Evolutionary conservation across 92 coral and sea anemone genomes (phyloP), one percentile per base, ranked within the genome.

Genomic region (Parazoanthus swiftii): DNA sequence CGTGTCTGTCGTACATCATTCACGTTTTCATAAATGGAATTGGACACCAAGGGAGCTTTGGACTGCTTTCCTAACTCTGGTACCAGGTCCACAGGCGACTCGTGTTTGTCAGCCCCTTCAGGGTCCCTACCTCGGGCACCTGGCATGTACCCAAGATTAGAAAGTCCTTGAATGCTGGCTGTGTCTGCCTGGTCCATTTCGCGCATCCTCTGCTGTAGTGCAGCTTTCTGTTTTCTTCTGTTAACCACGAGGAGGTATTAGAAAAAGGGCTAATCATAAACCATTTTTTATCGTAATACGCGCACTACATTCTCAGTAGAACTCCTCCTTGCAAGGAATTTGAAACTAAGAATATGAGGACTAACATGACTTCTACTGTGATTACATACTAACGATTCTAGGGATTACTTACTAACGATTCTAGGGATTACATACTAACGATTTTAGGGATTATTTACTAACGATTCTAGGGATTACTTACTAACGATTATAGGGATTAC

Each of bases 141-240:
- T 8, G 36, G 65, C 81, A 44, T 20, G 81, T 78, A 78, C 58
- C 81, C 81, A 78, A 42, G 21, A 25, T 78, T 78, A 3, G 59
- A 37, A 21, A 78, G 10, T 2, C 81, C 81, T 38, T 78, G 81
- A 78, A 78, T 78, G 38, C 81, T 78, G 58, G 36, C 81, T 44
- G 81, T 78, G 38, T 78, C 81, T 25, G 29, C 58, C 16, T 43
- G 58, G 15, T 78, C 81, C 15, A 78, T 44, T 7, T 78, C 81
- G 16, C 65, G 58, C 36, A 78, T 46, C 18, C 20, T 15, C 81
- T 43, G 39, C 20, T 37, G 58, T 11, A 16, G 36, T 7, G 36
- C 36, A 2, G 46, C 36, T 18, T n/a, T 76, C 4, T 39, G 51
- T 43, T 38, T 76, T 76, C 80, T 44, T 39, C 65, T 78, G 81